Evolutionary conservation across 37 sponge, comb jelly and placozoan species (phyloP), one percentile per base, ranked within the genome.

Genomic region (Ianthella basta): DNA sequence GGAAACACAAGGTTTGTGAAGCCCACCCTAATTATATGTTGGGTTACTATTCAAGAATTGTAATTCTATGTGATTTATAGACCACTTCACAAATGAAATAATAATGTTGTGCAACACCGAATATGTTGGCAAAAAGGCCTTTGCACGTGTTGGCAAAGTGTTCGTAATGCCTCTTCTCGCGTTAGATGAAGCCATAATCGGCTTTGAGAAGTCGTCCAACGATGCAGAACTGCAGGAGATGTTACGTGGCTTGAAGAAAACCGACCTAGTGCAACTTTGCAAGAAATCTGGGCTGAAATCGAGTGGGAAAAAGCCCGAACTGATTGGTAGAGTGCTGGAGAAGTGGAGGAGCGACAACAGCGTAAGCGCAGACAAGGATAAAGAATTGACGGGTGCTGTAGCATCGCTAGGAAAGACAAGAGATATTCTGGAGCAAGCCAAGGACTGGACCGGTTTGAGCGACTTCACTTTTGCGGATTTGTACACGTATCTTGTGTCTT

Each of bases 71-170:
- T n/a, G n/a, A n/a, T n/a, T n/a, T 44, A 70, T 70, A 70, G 37
- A 70, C 72, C 36, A 27, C 37, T 70, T 70, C 37, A 35, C 20
- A 35, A 70, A 70, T 70, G 72, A 70, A 10, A 12, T 70, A 25
- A 70, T 34, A 34, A 2, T 70, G 5, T 30, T 70, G n/a, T 19
- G 37, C 36, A 70, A 70, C 29, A 34, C 72, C 72, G 72, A 34
- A 70, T 13, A 70, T 70, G 72, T 70, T 34, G 72, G 72, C 72
- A 70, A 70, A 70, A 70, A 66, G n/a, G 33, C 36, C 4, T 70
- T 29, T 10, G 33, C 21, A 21, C n/a, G 37, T 35, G 36, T 33
- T 25, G n/a, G 36, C 33, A 33, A 3, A 70, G 20, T 10, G 4
- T 70, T 20, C 4, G 29, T 33, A 34, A 33, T 4, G 21, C n/a